Conservation (phyloP, 1,140 invertebrate genomes). For the Drosophila grimshawi region DNA sequence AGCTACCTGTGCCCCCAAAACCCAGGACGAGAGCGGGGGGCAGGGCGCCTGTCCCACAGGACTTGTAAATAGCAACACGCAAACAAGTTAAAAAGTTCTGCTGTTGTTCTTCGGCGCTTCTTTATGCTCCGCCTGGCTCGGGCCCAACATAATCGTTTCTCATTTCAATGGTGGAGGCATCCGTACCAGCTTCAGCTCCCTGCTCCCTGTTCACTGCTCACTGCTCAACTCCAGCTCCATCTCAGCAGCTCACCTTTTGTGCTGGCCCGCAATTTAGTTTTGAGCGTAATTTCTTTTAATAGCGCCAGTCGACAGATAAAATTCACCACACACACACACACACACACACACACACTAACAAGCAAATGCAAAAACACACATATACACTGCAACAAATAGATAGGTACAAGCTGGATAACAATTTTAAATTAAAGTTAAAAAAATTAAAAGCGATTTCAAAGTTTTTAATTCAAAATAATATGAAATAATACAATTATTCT, state of each 20-base stretch:
- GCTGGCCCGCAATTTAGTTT: constrained; percentile 80
- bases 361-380: constrained; percentile 8
- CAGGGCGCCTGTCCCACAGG: constrained; percentile 64
- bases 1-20: constrained; percentile 51
- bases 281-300: constrained; percentile 84
- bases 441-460: too few species aligned
- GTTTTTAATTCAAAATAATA: too few species aligned
- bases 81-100: constrained; percentile 83
- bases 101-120: constrained; percentile 73
- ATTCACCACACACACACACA: constrained; percentile 56
- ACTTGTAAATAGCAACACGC: constrained; percentile 84
- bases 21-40: not conserved
- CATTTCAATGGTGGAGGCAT: constrained; percentile 68
- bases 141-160: constrained; percentile 83
- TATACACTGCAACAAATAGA: constrained; percentile 6
- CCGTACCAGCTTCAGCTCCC: not conserved
- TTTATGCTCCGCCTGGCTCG: constrained; percentile 65
- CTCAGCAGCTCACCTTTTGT: constrained; percentile 61
- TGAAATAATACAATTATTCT: too few species aligned
- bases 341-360: constrained; percentile 34
- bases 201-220: too few species aligned
- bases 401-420: not conserved
- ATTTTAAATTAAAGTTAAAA: too few species aligned
- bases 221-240: constrained; percentile 20
- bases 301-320: constrained; percentile 79